A percentile compares a stretch with the other conserved stretches of the same genome.
These are phyloP conservation scores for Papilio polytes DNA, from an alignment of 1,140 invertebrate genomes.

Conservation along the genomic window DNA sequence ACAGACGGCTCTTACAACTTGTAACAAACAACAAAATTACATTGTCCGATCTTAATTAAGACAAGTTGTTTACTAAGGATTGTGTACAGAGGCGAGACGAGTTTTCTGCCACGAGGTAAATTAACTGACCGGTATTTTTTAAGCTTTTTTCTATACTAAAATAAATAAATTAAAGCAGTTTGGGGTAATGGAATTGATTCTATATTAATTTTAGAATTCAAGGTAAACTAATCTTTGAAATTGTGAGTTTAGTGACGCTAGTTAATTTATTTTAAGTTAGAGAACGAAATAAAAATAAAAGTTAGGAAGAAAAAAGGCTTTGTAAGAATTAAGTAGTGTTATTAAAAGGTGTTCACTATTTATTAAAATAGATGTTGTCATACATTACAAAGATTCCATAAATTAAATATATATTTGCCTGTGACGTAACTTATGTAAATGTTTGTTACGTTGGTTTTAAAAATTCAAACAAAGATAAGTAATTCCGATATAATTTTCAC, in stretches of 20 bases:
- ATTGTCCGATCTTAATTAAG: constrained; percentile 67
- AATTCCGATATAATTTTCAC: not conserved
- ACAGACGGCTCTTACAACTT: constrained; percentile 41
- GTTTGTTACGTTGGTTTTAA: no score
- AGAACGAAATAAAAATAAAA: no score
- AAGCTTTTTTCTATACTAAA: constrained; percentile 29
- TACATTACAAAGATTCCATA: no score
- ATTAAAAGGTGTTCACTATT: no score
- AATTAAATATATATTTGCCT: no score
- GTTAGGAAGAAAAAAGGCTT: no score
- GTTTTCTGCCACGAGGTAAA: constrained; percentile 40
- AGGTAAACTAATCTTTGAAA: no score
- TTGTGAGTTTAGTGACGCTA: no score
- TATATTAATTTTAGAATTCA: not conserved
- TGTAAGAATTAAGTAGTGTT: no score
- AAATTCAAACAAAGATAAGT: not conserved
- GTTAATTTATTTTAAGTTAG: no score
- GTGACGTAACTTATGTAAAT: no score
- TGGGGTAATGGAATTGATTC: not conserved
- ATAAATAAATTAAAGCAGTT: not conserved
- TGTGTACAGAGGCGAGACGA: constrained; percentile 46
- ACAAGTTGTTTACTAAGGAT: constrained; percentile 63
- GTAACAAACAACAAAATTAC: constrained; percentile 51
- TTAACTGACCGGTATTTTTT: constrained; percentile 47
- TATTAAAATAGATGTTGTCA: no score